A percentile compares a stretch with the other conserved stretches of the same genome.
phyloP scores from a whole-genome alignment of 2,113 vertebrate species.

The Zapornia atra region DNA sequence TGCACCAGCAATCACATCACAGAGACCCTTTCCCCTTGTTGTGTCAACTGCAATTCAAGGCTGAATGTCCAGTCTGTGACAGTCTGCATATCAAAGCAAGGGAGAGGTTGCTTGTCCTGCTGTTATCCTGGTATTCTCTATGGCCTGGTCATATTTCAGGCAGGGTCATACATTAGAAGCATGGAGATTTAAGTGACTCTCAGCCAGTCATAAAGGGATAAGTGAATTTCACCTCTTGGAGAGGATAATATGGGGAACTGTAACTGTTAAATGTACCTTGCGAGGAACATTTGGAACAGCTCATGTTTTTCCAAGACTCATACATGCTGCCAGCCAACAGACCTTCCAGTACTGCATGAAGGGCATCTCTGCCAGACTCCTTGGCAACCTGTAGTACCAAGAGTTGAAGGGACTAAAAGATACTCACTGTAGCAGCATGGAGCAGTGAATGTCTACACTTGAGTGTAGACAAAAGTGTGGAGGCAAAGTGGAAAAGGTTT shows the following conservation, averaged over 20 bases:
- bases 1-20: not conserved
- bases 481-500: not conserved
- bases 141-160: not conserved
- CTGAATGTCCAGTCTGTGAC: not conserved
- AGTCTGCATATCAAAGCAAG: not conserved
- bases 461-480: not conserved
- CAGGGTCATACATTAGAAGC: not conserved
- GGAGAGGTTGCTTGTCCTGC: not conserved
- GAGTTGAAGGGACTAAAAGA: not conserved
- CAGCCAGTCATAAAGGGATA: not conserved
- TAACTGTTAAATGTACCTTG: not conserved
- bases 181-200: not conserved
- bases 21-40: not conserved
- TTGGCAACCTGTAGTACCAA: not conserved
- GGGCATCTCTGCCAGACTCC: not conserved
- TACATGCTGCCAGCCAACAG: fast-evolving
- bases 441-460: not conserved
- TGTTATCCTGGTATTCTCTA: not conserved
- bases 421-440: not conserved
- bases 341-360: not conserved
- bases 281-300: not conserved
- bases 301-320: not conserved
- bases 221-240: not conserved
- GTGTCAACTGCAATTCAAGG: not conserved
- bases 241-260: not conserved